These are phyloP conservation scores for Vidua macroura DNA, from an alignment of 2,113 vertebrate species.

Conservation along the genomic window DNA sequence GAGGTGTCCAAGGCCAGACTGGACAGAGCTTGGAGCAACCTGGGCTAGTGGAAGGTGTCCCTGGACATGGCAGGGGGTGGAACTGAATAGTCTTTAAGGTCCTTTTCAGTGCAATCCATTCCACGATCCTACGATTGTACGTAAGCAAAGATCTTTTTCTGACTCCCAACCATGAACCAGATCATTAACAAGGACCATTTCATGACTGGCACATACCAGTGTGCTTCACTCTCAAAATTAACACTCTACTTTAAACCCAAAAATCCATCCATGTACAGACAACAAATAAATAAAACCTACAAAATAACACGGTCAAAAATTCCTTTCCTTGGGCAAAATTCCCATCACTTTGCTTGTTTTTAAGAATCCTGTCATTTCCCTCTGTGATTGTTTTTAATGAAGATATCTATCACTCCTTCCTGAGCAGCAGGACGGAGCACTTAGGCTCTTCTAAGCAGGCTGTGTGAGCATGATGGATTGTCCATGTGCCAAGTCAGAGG, in stretches of 20 bases:
- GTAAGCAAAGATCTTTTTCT: neutral
- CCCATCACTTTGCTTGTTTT: neutral
- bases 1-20: accelerated
- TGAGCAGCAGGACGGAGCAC: neutral
- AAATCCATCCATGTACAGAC: neutral
- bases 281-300: neutral
- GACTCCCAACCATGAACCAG: neutral
- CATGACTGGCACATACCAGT: neutral
- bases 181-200: neutral
- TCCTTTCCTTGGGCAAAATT: neutral
- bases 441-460: neutral
- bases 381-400: neutral
- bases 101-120: neutral
- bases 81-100: accelerated
- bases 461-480: neutral
- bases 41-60: neutral
- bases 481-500: neutral
- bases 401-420: neutral
- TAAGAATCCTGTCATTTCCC: neutral
- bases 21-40: accelerated
- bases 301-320: neutral
- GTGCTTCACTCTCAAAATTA: neutral
- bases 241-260: neutral
- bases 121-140: neutral
- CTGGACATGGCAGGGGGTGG: neutral